phyloP scores from a whole-genome alignment of 2,113 vertebrate species.

The Vimba vimba region DNA sequence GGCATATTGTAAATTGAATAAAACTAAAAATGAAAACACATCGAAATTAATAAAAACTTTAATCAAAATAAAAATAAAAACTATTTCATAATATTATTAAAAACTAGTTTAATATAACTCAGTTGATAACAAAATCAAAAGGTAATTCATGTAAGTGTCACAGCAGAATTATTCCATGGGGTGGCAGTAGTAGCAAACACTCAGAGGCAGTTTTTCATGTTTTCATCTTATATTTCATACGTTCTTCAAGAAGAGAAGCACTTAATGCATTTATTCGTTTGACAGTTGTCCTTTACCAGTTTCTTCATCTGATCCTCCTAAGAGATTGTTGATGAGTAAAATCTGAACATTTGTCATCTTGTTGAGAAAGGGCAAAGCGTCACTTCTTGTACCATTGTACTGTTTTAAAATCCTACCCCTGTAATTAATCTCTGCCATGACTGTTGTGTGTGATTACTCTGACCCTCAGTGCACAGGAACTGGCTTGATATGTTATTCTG shows the following conservation, averaged over 20 bases:
- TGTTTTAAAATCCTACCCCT: neutral
- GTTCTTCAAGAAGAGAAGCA: neutral
- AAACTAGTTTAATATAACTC: neutral
- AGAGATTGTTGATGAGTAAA: neutral
- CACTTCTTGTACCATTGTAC: too few species aligned
- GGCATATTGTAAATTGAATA: too few species aligned
- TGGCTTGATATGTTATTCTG: slow-evolving; percentile 9
- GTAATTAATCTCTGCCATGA: neutral
- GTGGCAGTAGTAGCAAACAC: slow-evolving; percentile 50
- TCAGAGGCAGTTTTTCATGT: neutral
- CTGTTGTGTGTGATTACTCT: neutral
- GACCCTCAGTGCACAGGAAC: slow-evolving; percentile 29
- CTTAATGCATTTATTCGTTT: neutral
- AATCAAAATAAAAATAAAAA: too few species aligned
- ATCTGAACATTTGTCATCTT: neutral
- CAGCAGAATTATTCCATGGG: slow-evolving; percentile 19
- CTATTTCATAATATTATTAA: too few species aligned
- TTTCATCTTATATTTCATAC: neutral
- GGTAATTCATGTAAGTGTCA: neutral
- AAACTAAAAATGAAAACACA: too few species aligned
- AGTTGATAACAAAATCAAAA: too few species aligned
- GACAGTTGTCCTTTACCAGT: neutral
- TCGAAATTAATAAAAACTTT: too few species aligned
- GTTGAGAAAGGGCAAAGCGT: neutral
- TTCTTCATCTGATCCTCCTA: neutral